Percentiles rank a stretch among this genome's conserved stretches.
These are phyloP conservation scores for Cybosia mesomella DNA, from an alignment of 2,888 invertebrate species.

Conservation along the genomic window DNA sequence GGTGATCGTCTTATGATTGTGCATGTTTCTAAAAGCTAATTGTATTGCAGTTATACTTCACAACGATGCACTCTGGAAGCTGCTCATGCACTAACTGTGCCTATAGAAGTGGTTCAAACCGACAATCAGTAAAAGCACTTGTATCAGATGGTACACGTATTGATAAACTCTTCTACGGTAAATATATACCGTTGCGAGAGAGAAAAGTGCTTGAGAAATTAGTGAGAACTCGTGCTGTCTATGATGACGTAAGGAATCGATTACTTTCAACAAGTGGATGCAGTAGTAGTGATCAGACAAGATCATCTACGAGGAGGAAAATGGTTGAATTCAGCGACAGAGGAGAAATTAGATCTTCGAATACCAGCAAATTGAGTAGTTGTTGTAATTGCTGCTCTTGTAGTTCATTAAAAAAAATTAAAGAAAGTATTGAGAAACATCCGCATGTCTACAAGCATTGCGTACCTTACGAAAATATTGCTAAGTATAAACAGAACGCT, in stretches of 20 bases:
- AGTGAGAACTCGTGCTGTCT: slow-evolving; percentile 62
- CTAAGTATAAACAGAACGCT: slow-evolving; percentile 33
- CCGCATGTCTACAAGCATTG: slow-evolving; percentile 34
- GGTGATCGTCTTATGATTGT: slow-evolving; percentile 15
- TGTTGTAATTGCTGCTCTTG: slow-evolving; percentile 56
- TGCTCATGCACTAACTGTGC: slow-evolving; percentile 59
- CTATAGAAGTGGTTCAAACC: slow-evolving; percentile 37
- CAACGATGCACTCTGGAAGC: slow-evolving; percentile 33
- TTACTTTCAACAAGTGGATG: slow-evolving; percentile 54
- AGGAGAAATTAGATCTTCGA: slow-evolving; percentile 51
- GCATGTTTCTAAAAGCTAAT: slow-evolving; percentile 16
- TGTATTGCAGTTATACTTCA: slow-evolving; percentile 19
- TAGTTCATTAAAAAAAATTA: slow-evolving; percentile 44
- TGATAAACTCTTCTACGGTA: slow-evolving; percentile 58
- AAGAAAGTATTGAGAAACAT: slow-evolving; percentile 26
- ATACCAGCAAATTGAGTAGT: slow-evolving; percentile 53
- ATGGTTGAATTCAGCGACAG: slow-evolving; percentile 59
- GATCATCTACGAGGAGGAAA: slow-evolving; percentile 46
- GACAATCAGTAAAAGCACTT: slow-evolving; percentile 32
- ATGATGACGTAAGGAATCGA: slow-evolving; percentile 62
- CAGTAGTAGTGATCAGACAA: slow-evolving; percentile 45
- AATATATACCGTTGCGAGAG: slow-evolving; percentile 63
- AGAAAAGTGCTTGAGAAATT: slow-evolving; percentile 63
- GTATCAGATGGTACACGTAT: slow-evolving; percentile 48
- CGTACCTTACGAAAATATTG: slow-evolving; percentile 39